Evolutionary conservation across 2,113 vertebrate genomes (phyloP).

Genomic region (Lepidothrix coronata): DNA sequence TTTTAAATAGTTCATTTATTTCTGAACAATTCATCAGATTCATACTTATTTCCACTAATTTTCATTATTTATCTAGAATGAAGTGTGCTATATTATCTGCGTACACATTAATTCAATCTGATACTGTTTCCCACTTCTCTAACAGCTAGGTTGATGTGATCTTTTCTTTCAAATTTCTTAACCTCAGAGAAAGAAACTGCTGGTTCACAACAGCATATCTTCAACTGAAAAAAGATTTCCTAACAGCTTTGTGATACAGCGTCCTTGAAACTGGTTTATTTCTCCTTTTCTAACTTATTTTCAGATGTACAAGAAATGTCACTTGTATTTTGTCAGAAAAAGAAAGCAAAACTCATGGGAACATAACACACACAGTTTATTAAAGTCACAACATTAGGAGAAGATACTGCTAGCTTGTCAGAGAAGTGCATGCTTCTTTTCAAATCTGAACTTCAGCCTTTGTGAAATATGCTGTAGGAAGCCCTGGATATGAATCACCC

Average conservation of each 20-base stretch:
- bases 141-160: background rate
- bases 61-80: background rate
- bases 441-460: background rate
- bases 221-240: constrained; percentile 15
- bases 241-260: constrained; percentile 29
- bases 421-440: background rate
- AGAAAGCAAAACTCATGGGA: constrained; percentile 4
- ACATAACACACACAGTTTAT: background rate
- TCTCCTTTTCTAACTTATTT: constrained; percentile 52
- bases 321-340: constrained; percentile 27
- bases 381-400: constrained; percentile 5
- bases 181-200: background rate
- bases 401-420: background rate
- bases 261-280: constrained; percentile 40
- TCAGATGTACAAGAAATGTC: constrained; percentile 22
- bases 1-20: background rate
- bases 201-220: background rate
- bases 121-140: constrained; percentile 26
- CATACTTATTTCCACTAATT: background rate
- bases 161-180: constrained; percentile 6
- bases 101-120: background rate
- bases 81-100: background rate
- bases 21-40: background rate
- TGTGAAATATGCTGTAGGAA: background rate
- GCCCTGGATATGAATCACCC: background rate